These are phyloP conservation scores for Papilio machaon DNA, from an alignment of 1,140 invertebrate genomes.

Conservation along the genomic window DNA sequence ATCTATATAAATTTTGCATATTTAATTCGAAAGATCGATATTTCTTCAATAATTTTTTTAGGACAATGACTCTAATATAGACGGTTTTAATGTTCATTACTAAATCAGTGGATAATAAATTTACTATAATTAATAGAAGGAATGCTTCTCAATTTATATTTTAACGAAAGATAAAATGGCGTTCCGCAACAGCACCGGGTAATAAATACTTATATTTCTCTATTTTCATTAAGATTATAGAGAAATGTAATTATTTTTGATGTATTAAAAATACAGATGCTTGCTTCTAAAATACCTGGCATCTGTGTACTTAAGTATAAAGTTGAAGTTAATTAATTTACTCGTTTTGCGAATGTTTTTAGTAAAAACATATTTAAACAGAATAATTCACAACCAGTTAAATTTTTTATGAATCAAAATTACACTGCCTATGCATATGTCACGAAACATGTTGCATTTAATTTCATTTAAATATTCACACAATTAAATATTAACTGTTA, in stretches of 20 bases:
- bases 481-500: conserved; percentile 36
- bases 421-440: background rate
- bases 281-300: no score
- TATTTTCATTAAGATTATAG: no score
- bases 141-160: background rate
- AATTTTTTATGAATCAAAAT: no score
- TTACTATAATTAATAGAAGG: background rate
- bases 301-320: no score
- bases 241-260: no score
- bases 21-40: conserved; percentile 16
- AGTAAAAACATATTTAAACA: no score
- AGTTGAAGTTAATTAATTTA: no score
- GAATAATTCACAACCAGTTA: no score
- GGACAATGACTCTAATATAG: background rate
- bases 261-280: no score
- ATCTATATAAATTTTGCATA: conserved; percentile 1
- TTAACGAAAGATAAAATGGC: background rate
- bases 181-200: background rate
- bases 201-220: no score
- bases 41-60: background rate
- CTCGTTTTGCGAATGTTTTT: no score
- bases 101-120: background rate
- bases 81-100: background rate
- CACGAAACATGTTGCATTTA: background rate
- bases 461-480: conserved; percentile 24